Evolutionary conservation across 2,113 vertebrate genomes (phyloP), one percentile per base, ranked within the genome.

Genomic region (Pelecanoides urinatrix): DNA sequence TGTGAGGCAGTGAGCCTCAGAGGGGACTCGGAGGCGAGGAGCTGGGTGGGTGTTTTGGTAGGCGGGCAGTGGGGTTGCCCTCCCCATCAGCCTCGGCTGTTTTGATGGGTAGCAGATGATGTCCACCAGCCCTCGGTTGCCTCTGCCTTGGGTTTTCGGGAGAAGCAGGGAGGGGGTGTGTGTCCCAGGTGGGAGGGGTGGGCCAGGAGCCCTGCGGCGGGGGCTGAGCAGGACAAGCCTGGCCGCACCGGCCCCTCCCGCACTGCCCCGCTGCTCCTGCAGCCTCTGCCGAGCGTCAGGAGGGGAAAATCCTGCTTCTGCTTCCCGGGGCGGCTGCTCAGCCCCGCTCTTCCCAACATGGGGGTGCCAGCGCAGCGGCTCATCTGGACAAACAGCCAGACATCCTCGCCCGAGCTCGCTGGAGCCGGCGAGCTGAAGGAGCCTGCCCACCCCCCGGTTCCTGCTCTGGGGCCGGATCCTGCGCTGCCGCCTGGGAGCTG

Each of bases 221-320:
- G 17, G 55, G 42, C 55, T 36, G 50, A 16, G n/a, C 1, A 3
- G 61, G 66, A 38, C 52, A 26, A 5, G 40, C 38, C 45, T 29
- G 50, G 22, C 34, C 4, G 0, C 6, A 7, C 30, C 0, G 1
- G 42, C 13, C 59, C 13, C 27, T 44, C 16, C 13, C 1, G 0
- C 0, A 4, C 34, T 27, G 36, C 23, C 21, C 20, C 4, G 18
- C 8, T 36, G 85, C 27, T 38, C 16, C 56, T 44, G 13, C 52
- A 38, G 55, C 56, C 32, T 34, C 40, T 55, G 66, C 47, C 1
- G 2, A 71, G n/a, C 2, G 1, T 8, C 6, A 3, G 40, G 49
- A n/a, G 56, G 29, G 16, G 4, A 5, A 80, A 56, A 66, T 66
- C 11, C 49, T 18, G 21, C 36, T 66, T 17, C 59, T 18, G 16